Evolutionary conservation across 2,888 invertebrate species (phyloP).

Genomic region (Synanthedon andrenaeformis): DNA sequence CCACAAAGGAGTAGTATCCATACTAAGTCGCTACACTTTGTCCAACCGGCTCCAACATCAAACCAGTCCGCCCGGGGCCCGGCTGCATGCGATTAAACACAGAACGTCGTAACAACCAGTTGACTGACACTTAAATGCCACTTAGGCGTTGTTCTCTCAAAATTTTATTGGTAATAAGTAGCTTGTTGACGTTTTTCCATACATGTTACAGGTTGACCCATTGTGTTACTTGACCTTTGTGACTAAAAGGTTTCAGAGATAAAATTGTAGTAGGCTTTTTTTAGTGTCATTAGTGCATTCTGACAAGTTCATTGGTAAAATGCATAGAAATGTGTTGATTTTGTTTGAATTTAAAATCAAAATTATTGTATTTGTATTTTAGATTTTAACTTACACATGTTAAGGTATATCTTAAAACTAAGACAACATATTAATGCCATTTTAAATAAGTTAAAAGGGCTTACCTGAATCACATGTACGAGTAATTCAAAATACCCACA

Average conservation of each 20-base stretch:
- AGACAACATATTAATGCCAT: too few relatives aligned
- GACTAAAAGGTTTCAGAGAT: conserved; percentile 11
- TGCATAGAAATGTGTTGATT: not conserved
- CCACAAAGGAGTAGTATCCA: conserved; percentile 55
- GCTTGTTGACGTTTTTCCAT: conserved; percentile 42
- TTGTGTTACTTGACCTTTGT: conserved; percentile 28
- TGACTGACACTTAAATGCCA: conserved; percentile 68
- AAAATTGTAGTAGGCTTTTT: conserved; percentile 1
- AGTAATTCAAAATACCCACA: too few relatives aligned
- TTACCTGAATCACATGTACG: too few relatives aligned
- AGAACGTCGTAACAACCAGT: conserved; percentile 52
- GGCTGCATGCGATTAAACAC: conserved; percentile 16
- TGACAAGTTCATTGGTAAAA: too few relatives aligned
- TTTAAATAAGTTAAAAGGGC: too few relatives aligned
- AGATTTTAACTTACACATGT: too few relatives aligned
- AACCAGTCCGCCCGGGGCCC: conserved; percentile 34
- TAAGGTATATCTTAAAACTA: too few relatives aligned
- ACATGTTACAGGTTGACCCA: conserved; percentile 19
- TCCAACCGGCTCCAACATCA: conserved; percentile 54
- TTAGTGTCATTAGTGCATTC: too few relatives aligned
- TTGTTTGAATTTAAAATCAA: not conserved
- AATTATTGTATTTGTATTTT: too few relatives aligned
- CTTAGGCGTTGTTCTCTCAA: conserved; percentile 58
- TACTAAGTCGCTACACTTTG: conserved; percentile 58
- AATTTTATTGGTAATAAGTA: conserved; percentile 62